phyloP scores from a whole-genome alignment of 2,888 invertebrate genomes.

The Mimas tiliae region DNA sequence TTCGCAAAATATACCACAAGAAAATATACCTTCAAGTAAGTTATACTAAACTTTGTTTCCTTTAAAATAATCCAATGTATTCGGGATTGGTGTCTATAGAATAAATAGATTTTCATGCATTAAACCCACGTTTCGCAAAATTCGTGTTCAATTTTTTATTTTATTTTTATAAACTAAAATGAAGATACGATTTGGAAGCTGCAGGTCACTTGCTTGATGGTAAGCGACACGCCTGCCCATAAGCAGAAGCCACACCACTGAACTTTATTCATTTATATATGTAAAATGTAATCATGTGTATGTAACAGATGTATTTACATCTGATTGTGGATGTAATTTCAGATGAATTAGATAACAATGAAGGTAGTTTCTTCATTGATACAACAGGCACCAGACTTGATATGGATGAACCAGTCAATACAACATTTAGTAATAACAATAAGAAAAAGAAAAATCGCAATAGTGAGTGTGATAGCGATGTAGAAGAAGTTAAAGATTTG shows the following conservation, averaged over 20 bases:
- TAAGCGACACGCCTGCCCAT: no score
- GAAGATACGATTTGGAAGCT: no score
- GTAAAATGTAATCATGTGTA: no score
- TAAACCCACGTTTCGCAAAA: no score
- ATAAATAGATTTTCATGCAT: no score
- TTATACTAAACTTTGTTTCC: not conserved
- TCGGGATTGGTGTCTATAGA: no score
- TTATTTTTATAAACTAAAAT: no score
- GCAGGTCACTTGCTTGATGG: no score
- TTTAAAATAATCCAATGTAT: no score
- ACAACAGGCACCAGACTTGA: slow-evolving; percentile 4
- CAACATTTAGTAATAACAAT: not conserved
- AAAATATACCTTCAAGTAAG: slow-evolving; percentile 38
- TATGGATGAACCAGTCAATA: not conserved
- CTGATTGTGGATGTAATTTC: not conserved
- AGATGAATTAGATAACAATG: not conserved
- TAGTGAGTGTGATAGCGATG: not conserved
- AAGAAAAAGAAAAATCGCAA: slow-evolving; percentile 16
- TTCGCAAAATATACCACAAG: slow-evolving; percentile 29
- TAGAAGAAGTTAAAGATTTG: not conserved
- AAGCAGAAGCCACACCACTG: no score
- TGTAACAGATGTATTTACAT: not conserved
- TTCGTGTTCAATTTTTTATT: no score
- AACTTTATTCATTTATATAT: no score
- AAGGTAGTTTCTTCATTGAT: slow-evolving; percentile 9